Evolutionary conservation across 2,113 vertebrate genomes (phyloP).

Genomic region (Turnix velox): DNA sequence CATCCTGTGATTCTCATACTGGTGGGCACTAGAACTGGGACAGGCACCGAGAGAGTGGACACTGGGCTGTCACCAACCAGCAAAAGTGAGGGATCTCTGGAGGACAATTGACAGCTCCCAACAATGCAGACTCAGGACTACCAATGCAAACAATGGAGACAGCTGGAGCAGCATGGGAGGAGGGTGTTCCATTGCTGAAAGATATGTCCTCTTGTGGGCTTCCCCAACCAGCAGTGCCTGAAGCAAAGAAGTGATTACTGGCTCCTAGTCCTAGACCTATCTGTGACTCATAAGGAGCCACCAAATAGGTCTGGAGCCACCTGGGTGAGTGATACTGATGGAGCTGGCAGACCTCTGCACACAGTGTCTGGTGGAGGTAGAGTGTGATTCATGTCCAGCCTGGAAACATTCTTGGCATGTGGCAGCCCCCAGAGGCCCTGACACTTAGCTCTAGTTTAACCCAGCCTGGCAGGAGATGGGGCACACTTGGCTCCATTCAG

Average conservation of each 20-base stretch:
- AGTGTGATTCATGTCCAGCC: conserved; percentile 62
- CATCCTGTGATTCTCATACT: no score
- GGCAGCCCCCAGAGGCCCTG: background rate
- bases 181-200: background rate
- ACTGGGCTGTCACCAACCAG: background rate
- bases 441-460: conserved; percentile 11
- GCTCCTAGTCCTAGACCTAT: no score
- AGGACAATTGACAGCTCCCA: background rate
- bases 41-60: background rate
- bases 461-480: background rate
- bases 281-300: background rate
- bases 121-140: background rate
- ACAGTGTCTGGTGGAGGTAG: conserved; percentile 23
- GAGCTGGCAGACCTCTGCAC: background rate
- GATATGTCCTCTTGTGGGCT: background rate
- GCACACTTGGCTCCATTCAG: background rate
- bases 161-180: background rate
- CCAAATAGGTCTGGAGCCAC: background rate
- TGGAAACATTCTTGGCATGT: conserved; percentile 60
- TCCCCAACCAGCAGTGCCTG: background rate
- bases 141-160: background rate
- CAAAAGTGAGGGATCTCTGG: background rate
- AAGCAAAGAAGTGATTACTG: background rate
- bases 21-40: background rate
- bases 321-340: background rate